A percentile compares a stretch with the other conserved stretches of the same genome.
phyloP scores from a whole-genome alignment of 2,797 vertebrate genomes.

The Tangara arthus region DNA sequence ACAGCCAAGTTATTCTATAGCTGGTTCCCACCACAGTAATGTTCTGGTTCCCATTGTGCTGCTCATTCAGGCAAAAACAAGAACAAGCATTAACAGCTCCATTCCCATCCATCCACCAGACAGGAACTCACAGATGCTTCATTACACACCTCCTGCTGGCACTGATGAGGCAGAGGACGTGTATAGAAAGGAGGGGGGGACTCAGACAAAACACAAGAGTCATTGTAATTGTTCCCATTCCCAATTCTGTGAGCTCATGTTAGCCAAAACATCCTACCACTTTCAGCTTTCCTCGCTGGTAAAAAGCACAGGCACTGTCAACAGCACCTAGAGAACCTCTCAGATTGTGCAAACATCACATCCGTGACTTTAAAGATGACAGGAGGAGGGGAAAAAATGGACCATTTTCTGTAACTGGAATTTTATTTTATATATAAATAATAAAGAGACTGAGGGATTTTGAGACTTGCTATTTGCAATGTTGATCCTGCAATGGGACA shows the following conservation, averaged over 20 bases:
- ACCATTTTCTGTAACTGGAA: constrained; percentile 18
- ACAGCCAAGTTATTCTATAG: constrained; percentile 51
- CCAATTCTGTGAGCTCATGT: constrained; percentile 9
- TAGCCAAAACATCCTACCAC: constrained; percentile 25
- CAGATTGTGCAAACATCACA: background rate
- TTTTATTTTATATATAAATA: constrained; percentile 78
- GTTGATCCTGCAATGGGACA: constrained; percentile 2
- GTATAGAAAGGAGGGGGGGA: constrained; percentile 2
- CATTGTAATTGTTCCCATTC: constrained; percentile 38
- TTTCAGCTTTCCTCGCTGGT: background rate
- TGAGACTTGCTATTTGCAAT: constrained; percentile 50
- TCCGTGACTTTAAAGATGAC: background rate
- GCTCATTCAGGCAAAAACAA: constrained; percentile 53
- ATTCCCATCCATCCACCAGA: constrained; percentile 48
- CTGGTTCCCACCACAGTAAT: constrained; percentile 29
- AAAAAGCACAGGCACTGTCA: background rate
- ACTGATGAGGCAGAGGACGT: constrained; percentile 54
- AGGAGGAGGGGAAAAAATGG: background rate
- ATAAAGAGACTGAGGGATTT: constrained; percentile 45
- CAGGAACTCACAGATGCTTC: constrained; percentile 53
- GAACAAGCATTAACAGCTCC: constrained; percentile 38
- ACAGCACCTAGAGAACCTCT: background rate
- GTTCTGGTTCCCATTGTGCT: constrained; percentile 32
- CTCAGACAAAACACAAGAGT: constrained; percentile 38
- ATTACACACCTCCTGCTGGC: constrained; percentile 53